phyloP scores from a whole-genome alignment of 2,113 vertebrate species.

The Kryptolebias marmoratus region DNA sequence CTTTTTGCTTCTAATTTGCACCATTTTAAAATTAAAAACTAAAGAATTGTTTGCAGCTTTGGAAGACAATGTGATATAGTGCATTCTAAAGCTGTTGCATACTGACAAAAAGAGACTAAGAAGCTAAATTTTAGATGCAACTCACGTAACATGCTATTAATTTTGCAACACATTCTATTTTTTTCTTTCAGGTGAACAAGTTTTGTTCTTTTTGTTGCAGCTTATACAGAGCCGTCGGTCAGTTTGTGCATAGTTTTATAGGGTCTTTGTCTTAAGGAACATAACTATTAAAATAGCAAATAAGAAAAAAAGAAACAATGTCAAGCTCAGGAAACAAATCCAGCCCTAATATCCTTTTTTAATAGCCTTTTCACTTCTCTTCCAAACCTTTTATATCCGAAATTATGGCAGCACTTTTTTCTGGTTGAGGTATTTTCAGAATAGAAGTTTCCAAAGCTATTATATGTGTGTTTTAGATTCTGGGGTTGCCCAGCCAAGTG shows the following conservation, averaged over 20 bases:
- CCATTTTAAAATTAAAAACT: conserved; percentile 11
- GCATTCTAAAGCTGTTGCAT: conserved; percentile 29
- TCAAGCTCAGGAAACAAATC: conserved; percentile 6
- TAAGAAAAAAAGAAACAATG: background rate
- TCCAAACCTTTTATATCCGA: conserved; percentile 2
- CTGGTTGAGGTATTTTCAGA: conserved; percentile 31
- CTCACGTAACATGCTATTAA: background rate
- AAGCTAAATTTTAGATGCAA: background rate
- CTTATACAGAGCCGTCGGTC: conserved; percentile 43
- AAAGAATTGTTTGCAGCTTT: conserved; percentile 7
- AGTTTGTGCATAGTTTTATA: conserved; percentile 9
- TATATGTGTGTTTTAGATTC: conserved; percentile 23
- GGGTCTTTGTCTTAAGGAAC: conserved; percentile 13
- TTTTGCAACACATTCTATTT: background rate
- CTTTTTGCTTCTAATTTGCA: background rate
- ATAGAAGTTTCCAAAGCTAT: conserved; percentile 16
- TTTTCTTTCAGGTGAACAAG: background rate
- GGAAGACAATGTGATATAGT: conserved; percentile 26
- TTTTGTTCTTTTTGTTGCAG: background rate
- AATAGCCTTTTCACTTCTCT: conserved; percentile 41
- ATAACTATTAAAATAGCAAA: conserved; percentile 4
- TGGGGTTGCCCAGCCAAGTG: background rate
- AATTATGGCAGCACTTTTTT: conserved; percentile 23
- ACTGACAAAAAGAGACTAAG: conserved; percentile 23
- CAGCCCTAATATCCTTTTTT: conserved; percentile 41